These are phyloP conservation scores for Polylopha cassiicola DNA, from an alignment of 2,888 invertebrate genomes.

Conservation along the genomic window DNA sequence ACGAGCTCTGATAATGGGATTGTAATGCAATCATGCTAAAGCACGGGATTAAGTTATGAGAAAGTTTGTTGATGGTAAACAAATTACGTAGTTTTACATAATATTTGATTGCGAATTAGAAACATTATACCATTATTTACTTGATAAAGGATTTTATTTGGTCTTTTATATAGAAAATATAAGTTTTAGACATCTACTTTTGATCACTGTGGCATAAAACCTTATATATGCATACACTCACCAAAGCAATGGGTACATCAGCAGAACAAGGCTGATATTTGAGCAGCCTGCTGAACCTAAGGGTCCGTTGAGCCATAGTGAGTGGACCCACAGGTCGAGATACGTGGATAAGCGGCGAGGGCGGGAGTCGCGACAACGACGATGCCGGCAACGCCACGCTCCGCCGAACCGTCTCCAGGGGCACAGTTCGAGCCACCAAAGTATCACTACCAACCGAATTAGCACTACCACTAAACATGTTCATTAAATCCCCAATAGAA, in stretches of 20 bases:
- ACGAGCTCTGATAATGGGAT: too few species aligned
- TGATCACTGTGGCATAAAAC: constrained; percentile 17
- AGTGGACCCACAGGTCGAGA: constrained; percentile 73
- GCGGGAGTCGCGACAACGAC: constrained; percentile 56
- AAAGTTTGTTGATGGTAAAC: too few species aligned
- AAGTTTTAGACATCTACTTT: too few species aligned
- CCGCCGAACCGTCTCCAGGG: constrained; percentile 82
- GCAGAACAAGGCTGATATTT: constrained; percentile 80
- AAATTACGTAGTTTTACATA: too few species aligned
- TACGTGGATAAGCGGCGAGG: constrained; percentile 63
- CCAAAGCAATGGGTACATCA: constrained; percentile 63
- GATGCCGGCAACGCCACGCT: constrained; percentile 65
- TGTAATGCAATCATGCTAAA: too few species aligned
- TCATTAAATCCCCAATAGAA: constrained; percentile 89
- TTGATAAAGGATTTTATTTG: too few species aligned
- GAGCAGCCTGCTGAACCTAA: constrained; percentile 81
- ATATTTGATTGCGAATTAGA: too few species aligned
- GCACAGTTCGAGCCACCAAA: constrained; percentile 83
- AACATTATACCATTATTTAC: too few species aligned
- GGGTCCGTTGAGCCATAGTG: constrained; percentile 82
- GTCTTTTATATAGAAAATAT: too few species aligned
- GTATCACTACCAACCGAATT: constrained; percentile 85
- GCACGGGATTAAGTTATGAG: too few species aligned
- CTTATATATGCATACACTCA: constrained; percentile 39
- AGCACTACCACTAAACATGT: constrained; percentile 83